Evolutionary conservation across 2,113 vertebrate species (phyloP).

Genomic region (Larimichthys crocea): DNA sequence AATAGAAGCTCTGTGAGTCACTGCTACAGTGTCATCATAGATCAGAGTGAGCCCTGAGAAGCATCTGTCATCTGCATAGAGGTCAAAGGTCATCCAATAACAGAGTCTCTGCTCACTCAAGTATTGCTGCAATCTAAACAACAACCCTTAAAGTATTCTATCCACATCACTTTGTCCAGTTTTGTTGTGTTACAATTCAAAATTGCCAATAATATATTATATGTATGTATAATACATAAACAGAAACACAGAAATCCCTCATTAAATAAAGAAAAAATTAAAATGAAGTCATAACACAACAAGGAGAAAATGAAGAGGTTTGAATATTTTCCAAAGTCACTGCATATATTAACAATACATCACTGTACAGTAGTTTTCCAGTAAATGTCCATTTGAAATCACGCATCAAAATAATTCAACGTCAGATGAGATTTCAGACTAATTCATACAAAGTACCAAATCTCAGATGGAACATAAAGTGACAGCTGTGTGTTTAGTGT

Average conservation of each 20-base stretch:
- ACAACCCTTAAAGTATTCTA: background rate
- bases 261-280: conserved; percentile 47
- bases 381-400: conserved; percentile 28
- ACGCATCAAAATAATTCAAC: conserved; percentile 5
- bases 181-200: conserved; percentile 26
- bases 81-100: conserved; percentile 24
- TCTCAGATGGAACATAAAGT: conserved; percentile 44
- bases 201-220: background rate
- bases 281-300: conserved; percentile 13
- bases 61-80: conserved; percentile 46
- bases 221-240: background rate
- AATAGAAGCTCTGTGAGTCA: conserved; percentile 19
- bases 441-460: conserved; percentile 18
- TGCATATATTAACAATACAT: conserved; percentile 20
- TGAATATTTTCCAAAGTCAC: conserved; percentile 37
- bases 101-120: conserved; percentile 3
- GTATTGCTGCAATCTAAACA: conserved; percentile 24
- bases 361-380: conserved; percentile 40
- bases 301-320: background rate
- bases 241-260: conserved; percentile 37
- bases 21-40: background rate
- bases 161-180: background rate
- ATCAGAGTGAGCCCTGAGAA: conserved; percentile 43
- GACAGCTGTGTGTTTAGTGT: conserved; percentile 37
- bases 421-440: conserved; percentile 12